Base-by-base conservation (phyloP, 2,797 vertebrate species). In the Chaunax sp. region DNA sequence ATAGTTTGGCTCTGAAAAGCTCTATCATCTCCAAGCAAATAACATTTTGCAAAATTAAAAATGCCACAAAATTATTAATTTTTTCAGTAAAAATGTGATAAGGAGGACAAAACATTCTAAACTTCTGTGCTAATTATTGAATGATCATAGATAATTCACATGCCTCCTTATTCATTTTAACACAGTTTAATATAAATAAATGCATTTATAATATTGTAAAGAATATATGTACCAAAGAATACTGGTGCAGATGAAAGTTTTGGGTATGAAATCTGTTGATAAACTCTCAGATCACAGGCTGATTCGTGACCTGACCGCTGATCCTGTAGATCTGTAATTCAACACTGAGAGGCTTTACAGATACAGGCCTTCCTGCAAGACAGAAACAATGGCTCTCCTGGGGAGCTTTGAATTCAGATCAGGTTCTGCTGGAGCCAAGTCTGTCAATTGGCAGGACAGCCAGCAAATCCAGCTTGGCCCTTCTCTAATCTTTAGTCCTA, bases 361-460 rank as follows among this genome's bases (percentile, higher is more conserved):
- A 64, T 49, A 49, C 38, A 47, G 64, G 30, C 47, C 20, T 77
- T 79, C 5, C 59, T 72, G 49, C 44, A 61, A 69, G 64, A 71
- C 69, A 68, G 62, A 86, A 61, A 77, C 67, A 80, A 77, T 72
- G 45, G 53, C 49, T 70, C 69, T 82, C 50, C 64, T 14, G 43
- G 44, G 65, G 54, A 78, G 72, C 60, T 81, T 79, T 84, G 66
- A 38, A 80, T 82, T 85, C 53, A 65, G 58, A 78, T 79, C 73
- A 79, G 72, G 51, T 82, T 84, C 67, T 70, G 43, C 56, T 79
- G 76, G 80, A 85, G 69, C 70, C 56, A 71, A 81, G 59, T 28
- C 65, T 68, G 72, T 67, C 69, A 18, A 80, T 49, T 87, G 81
- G 82, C 71, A 83, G 75, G 74, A 75, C 75, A 78, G 70, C 73